These are phyloP conservation scores for Adelges cooleyi DNA, from an alignment of 1,140 invertebrate genomes.

Conservation along the genomic window DNA sequence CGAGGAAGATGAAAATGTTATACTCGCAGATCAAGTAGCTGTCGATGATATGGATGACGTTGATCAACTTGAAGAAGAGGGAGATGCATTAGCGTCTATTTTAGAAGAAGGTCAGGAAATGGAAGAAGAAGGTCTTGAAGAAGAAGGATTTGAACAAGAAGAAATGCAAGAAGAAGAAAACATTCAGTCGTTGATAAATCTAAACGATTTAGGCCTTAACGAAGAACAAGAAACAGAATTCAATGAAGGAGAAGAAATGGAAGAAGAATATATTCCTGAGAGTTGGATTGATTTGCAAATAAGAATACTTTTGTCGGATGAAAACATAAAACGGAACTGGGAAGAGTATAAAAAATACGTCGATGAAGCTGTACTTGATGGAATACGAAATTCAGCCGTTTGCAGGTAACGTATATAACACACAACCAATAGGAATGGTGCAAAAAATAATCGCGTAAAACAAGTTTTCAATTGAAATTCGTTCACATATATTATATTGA, in stretches of 20 bases:
- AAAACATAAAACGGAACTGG: conserved; percentile 41
- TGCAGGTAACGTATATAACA: conserved; percentile 35
- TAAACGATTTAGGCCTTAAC: too few species aligned
- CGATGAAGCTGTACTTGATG: conserved; percentile 49
- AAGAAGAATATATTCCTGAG: neutral
- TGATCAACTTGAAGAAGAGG: neutral
- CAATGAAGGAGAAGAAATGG: neutral
- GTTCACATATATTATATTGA: too few species aligned
- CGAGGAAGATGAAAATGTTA: neutral
- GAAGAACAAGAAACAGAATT: conserved; percentile 12
- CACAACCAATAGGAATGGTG: too few species aligned
- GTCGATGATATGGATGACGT: too few species aligned
- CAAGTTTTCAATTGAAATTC: too few species aligned
- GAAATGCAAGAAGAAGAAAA: conserved; percentile 16
- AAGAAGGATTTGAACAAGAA: conserved; percentile 25
- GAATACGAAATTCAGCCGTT: conserved; percentile 45
- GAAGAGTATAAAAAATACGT: conserved; percentile 50
- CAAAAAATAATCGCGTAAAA: too few species aligned
- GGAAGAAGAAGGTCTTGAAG: neutral
- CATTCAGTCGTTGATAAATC: too few species aligned
- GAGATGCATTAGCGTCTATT: neutral
- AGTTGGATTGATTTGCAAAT: neutral
- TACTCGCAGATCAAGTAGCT: too few species aligned
- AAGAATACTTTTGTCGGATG: conserved; percentile 28
- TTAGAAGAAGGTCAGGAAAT: neutral